Base-by-base conservation (phyloP, 2,888 invertebrate genomes). In the Lottia scabra region DNA sequence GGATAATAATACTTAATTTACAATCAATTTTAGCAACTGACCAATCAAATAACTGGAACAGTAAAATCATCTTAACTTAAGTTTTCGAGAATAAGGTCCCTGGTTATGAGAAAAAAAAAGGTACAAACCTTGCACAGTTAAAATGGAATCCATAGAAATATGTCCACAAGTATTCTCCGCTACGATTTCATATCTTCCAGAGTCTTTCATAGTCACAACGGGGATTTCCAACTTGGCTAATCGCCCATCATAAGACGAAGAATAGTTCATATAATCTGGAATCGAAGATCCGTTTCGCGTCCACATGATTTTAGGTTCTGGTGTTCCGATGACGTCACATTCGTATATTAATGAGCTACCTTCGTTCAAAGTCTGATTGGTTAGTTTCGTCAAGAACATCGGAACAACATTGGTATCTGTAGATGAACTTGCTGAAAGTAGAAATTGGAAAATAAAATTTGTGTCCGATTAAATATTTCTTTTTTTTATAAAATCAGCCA, bases 291-390 rank as follows among this genome's bases (percentile, higher is more conserved):
- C 78, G 67, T 85, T 82, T 45, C 75, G 73, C 62, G 74, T 76
- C 86, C 86, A 86, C 30, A 72, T 73, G 67, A 85, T 74, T 38
- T 64, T 77, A 44, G 84, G 85, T 71, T 81, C 76, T 0, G 86
- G 86, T 4, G 83, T 78, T 6, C 86, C 86, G 65, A 83, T 84
- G 67, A 85, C 81, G 71, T 83, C 84, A 77, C 84, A 83, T 68
- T 84, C 83, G 46, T 85, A 78, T 15, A 81, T 71, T 15, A 83
- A 79, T 10, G 73, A 76, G 68, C 84, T 83, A 1, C 81, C 80
- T 23, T 82, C 81, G 65, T 78, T 73, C 23, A 82, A 75, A 15
- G 77, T 81, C 68, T 77, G 72, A 68, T 81, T 81, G 48, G 79
- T 77, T 13, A 83, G 79, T 69, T 79, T 79, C 43, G 76, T 82